phyloP scores from a whole-genome alignment of 2,888 invertebrate species.

The Ochropleura plecta region DNA sequence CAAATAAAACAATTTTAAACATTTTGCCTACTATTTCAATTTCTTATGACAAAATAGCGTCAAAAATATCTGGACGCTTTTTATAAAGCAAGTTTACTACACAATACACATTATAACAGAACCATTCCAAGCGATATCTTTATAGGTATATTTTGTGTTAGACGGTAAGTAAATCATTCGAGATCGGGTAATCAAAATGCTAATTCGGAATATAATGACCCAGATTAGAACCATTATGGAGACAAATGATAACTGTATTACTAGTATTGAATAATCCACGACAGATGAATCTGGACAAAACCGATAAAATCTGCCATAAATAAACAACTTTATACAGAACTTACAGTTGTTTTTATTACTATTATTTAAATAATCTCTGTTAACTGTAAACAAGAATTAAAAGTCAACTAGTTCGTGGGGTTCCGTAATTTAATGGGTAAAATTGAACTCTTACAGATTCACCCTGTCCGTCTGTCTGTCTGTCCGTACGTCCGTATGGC shows the following conservation, averaged over 20 bases:
- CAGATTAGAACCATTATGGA: slow-evolving; percentile 20
- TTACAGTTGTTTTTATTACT: slow-evolving; percentile 7
- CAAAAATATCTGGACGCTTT: slow-evolving; percentile 13
- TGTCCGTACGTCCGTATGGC: too few relatives aligned
- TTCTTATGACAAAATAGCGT: slow-evolving; percentile 12
- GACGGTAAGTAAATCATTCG: slow-evolving; percentile 24
- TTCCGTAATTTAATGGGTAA: too few relatives aligned
- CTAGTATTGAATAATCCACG: slow-evolving; percentile 28
- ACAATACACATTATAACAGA: slow-evolving; percentile 40
- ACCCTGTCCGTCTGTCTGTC: too few relatives aligned
- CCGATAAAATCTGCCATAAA: slow-evolving; percentile 40
- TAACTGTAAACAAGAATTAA: slow-evolving; percentile 37
- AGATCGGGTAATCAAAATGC: slow-evolving; percentile 49
- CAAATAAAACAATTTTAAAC: slow-evolving; percentile 28
- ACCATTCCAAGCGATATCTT: slow-evolving; percentile 7
- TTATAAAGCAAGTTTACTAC: slow-evolving; percentile 32
- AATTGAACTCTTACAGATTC: too few relatives aligned
- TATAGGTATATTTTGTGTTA: slow-evolving; percentile 13
- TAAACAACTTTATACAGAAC: slow-evolving; percentile 1
- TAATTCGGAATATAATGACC: slow-evolving; percentile 45
- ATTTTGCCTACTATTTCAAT: slow-evolving; percentile 33
- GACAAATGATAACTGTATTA: slow-evolving; percentile 26
- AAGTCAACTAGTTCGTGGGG: too few relatives aligned
- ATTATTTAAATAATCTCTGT: slow-evolving; percentile 13
- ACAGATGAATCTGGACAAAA: not conserved